These are phyloP conservation scores for Paedocypris micromegethes DNA, from an alignment of 2,797 vertebrate species.

Conservation along the genomic window DNA sequence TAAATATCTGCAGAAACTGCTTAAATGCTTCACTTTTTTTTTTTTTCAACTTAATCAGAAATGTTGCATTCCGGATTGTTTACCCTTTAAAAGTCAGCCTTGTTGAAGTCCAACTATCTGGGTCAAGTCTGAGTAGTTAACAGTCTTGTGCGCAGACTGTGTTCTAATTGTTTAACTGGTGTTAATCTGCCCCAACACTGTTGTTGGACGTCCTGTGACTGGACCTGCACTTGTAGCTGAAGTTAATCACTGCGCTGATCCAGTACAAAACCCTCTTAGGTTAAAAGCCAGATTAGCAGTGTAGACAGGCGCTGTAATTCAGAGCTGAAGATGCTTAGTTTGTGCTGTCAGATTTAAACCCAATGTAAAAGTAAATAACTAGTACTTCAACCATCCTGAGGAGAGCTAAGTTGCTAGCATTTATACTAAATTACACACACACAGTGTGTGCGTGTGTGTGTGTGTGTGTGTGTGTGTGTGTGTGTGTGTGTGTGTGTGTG, in stretches of 20 bases:
- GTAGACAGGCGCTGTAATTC: conserved; percentile 12
- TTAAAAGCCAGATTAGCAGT: conserved; percentile 54
- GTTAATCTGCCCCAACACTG: conserved; percentile 60
- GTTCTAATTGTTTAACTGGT: conserved; percentile 36
- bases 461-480: no score
- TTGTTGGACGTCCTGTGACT: conserved; percentile 43
- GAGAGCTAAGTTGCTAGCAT: no score
- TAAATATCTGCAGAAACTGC: no score
- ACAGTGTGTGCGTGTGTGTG: no score
- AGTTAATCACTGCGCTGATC: conserved; percentile 56
- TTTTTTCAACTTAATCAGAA: no score
- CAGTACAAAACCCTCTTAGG: conserved; percentile 46
- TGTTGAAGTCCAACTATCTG: neutral
- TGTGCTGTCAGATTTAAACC: neutral
- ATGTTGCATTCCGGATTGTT: no score
- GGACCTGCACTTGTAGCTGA: conserved; percentile 36
- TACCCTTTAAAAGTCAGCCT: neutral
- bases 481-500: no score
- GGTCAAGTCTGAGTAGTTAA: conserved; percentile 6
- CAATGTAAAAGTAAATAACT: neutral
- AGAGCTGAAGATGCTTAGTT: neutral
- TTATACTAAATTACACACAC: no score
- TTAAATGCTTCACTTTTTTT: no score
- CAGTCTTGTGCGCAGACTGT: conserved; percentile 36
- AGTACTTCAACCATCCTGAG: no score